Base-by-base conservation (phyloP, 2,113 vertebrate genomes). In the Tachysurus fulvidraco region DNA sequence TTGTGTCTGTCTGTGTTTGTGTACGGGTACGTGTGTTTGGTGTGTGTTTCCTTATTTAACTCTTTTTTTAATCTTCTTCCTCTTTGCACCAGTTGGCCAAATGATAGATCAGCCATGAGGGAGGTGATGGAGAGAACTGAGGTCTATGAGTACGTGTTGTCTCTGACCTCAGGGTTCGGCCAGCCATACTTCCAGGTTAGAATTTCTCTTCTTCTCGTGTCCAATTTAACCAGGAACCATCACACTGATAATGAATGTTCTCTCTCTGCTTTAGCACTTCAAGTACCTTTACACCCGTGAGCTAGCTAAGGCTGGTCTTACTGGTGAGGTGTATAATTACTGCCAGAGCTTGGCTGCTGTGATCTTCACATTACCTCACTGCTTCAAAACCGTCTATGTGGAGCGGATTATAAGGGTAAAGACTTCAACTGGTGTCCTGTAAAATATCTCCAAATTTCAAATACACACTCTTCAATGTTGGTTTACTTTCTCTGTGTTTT, bases 141-240 rank as follows among this genome's bases (percentile, higher is more conserved):
- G 77, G 52, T 80, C 28, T 59, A 80, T 21, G 77, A 80, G 30
- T 59, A 36, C 11, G 77, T 80, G 77, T 55, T 81, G 78, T 81
- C 28, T 81, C 55, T 81, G 30, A 41, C 1, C 17, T 23, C 30
- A 23, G 78, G 54, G 1, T 19, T 57, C 52, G 77, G 77, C 4
- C 77, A 79, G n/a, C 23, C 25, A 3, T 13, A 79, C 16, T 36
- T 30, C 25, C 77, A 79, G 77, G 77, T 81, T 11, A 0, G 30
- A 52, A 52, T 14, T 76, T 52, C 71, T 74, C 69, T 55, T 78
- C 46, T 79, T 55, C 16, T 57, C n/a, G 21, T 36, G 21, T 4
- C 23, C 23, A 74, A 50, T 13, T 50, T 21, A 50, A 50, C 4
- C 4, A 74, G 21, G 10, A 74, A 13, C 9, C 30, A 25, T 44